These are phyloP conservation scores for Liparis tanakae DNA, from an alignment of 2,797 vertebrate genomes.

Conservation along the genomic window DNA sequence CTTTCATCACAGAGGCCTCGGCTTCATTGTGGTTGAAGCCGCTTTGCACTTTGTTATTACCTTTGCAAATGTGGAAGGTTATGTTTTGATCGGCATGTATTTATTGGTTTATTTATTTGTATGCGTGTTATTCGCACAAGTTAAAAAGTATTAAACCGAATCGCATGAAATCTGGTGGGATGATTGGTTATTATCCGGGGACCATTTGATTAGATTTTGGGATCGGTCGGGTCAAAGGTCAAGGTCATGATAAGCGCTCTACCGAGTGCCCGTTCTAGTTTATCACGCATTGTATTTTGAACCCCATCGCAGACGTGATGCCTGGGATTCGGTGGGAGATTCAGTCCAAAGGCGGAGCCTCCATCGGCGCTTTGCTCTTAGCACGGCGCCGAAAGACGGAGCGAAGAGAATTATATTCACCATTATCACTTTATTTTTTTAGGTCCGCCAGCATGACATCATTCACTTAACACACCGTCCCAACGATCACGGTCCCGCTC, in stretches of 20 bases:
- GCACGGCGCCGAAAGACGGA: slow-evolving; percentile 29
- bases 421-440: slow-evolving; percentile 54
- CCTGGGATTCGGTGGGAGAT: slow-evolving; percentile 39
- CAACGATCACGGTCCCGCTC: slow-evolving; percentile 67
- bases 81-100: too few species aligned
- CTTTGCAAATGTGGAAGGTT: too few species aligned
- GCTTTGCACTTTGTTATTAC: slow-evolving; percentile 26
- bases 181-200: too few species aligned
- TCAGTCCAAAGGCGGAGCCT: slow-evolving; percentile 7
- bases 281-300: slow-evolving; percentile 50
- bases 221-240: too few species aligned
- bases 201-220: too few species aligned
- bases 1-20: slow-evolving; percentile 22
- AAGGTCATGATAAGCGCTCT: too few species aligned
- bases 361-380: not conserved
- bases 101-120: too few species aligned
- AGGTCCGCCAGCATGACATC: slow-evolving; percentile 72
- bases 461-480: slow-evolving; percentile 63
- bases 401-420: slow-evolving; percentile 61
- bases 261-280: slow-evolving; percentile 11
- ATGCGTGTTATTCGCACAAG: too few species aligned
- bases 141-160: too few species aligned
- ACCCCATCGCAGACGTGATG: slow-evolving; percentile 39
- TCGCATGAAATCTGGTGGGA: too few species aligned
- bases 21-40: slow-evolving; percentile 13